phyloP scores from a whole-genome alignment of 2,888 invertebrate genomes.

The Tipula lateralis region DNA sequence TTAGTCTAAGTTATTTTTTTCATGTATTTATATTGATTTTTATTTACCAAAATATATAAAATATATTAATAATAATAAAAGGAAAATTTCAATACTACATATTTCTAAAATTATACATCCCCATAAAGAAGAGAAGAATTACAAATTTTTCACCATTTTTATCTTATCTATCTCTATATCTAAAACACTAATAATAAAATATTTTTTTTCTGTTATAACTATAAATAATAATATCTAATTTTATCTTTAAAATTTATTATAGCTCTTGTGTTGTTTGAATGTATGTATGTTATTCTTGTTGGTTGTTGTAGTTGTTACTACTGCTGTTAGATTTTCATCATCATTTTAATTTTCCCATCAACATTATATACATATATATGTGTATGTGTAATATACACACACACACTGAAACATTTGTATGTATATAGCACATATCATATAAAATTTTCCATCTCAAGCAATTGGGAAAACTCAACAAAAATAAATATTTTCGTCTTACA shows the following conservation, averaged over 20 bases:
- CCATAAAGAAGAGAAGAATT: background rate
- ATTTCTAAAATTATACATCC: background rate
- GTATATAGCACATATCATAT: background rate
- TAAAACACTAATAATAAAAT: background rate
- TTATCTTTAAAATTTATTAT: slow-evolving; percentile 24
- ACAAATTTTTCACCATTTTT: background rate
- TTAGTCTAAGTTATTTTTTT: background rate
- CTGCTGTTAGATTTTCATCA: slow-evolving; percentile 9
- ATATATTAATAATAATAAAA: background rate
- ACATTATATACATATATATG: background rate
- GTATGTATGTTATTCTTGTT: background rate
- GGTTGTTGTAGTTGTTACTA: background rate
- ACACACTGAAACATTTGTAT: no score
- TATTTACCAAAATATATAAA: background rate
- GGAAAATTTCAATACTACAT: background rate
- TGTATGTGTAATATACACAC: background rate
- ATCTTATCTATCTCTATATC: background rate
- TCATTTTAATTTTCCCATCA: slow-evolving; percentile 11
- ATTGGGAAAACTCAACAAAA: background rate
- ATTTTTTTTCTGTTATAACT: background rate
- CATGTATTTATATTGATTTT: background rate
- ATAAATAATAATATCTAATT: slow-evolving; percentile 24
- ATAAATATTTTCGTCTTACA: background rate
- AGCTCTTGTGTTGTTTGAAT: slow-evolving; percentile 4
- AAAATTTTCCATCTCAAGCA: background rate